These are phyloP conservation scores for Echiichthys vipera DNA, from an alignment of 2,797 vertebrate species.

Conservation along the genomic window DNA sequence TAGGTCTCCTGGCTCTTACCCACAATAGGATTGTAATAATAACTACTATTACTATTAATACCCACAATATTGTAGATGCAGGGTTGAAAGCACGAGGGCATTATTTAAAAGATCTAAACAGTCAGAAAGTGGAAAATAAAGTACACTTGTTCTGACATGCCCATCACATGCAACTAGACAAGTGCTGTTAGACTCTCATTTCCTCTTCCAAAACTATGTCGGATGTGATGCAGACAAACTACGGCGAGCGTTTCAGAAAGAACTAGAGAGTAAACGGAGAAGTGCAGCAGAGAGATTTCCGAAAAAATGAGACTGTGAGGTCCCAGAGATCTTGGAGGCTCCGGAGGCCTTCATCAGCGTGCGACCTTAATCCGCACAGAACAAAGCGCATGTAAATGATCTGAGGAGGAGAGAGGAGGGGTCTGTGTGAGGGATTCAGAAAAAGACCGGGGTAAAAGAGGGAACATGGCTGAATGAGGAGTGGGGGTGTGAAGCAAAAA, in stretches of 20 bases:
- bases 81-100: too few relatives aligned
- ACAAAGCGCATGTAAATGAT: constrained; percentile 71
- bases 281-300: constrained; percentile 46
- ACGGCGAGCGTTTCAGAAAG: constrained; percentile 13
- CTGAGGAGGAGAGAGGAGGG: constrained; percentile 37
- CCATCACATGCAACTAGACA: background rate
- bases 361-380: constrained; percentile 72
- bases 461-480: background rate
- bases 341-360: constrained; percentile 51
- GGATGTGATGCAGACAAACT: constrained; percentile 33
- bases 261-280: constrained; percentile 47
- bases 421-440: constrained; percentile 38
- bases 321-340: constrained; percentile 51
- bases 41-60: too few relatives aligned
- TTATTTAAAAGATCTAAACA: background rate
- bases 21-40: too few relatives aligned
- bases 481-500: constrained; percentile 11
- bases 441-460: constrained; percentile 13
- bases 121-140: background rate
- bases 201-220: constrained; percentile 32
- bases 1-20: too few relatives aligned
- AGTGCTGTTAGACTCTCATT: constrained; percentile 34
- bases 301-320: constrained; percentile 41
- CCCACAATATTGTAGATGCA: background rate
- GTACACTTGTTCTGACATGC: too few relatives aligned